These are phyloP conservation scores for Cheilosia vulpina DNA, from an alignment of 2,888 invertebrate genomes.

Conservation along the genomic window DNA sequence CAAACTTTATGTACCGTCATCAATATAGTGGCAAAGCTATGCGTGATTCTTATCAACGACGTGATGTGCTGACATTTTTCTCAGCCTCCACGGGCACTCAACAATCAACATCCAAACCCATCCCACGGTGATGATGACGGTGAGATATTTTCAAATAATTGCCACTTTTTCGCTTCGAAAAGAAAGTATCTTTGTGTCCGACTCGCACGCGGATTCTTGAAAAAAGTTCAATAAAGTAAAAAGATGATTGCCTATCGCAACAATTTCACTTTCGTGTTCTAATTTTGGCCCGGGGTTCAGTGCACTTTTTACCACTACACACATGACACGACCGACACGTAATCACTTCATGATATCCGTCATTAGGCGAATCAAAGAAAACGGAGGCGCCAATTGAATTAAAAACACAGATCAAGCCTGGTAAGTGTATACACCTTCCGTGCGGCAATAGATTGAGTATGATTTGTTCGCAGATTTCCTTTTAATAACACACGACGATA, in stretches of 20 bases:
- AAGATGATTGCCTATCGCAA: slow-evolving; percentile 50
- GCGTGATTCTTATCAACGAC: slow-evolving; percentile 54
- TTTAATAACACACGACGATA: slow-evolving; percentile 56
- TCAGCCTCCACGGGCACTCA: slow-evolving; percentile 18
- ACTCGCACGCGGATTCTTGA: slow-evolving; percentile 51
- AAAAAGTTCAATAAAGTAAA: slow-evolving; percentile 61
- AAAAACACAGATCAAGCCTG: slow-evolving; percentile 34
- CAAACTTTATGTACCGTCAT: slow-evolving; percentile 22
- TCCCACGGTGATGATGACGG: slow-evolving; percentile 29
- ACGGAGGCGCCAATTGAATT: slow-evolving; percentile 25
- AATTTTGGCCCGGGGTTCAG: slow-evolving; percentile 61
- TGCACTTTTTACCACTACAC: slow-evolving; percentile 31
- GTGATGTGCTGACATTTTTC: slow-evolving; percentile 41
- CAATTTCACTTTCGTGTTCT: slow-evolving; percentile 73
- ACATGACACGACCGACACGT: slow-evolving; percentile 1
- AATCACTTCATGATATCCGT: slow-evolving; percentile 52
- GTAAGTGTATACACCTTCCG: slow-evolving; percentile 60
- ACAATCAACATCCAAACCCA: slow-evolving; percentile 9
- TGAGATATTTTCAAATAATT: slow-evolving; percentile 31
- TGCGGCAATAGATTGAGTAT: slow-evolving; percentile 20
- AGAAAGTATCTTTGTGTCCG: slow-evolving; percentile 58
- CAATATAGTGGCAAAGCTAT: slow-evolving; percentile 40
- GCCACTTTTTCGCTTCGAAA: slow-evolving; percentile 36
- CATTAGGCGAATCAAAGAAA: slow-evolving; percentile 12
- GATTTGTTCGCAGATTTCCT: slow-evolving; percentile 56